phyloP scores from a whole-genome alignment of 2,888 invertebrate species.

The Drosophila neonasuta region DNA sequence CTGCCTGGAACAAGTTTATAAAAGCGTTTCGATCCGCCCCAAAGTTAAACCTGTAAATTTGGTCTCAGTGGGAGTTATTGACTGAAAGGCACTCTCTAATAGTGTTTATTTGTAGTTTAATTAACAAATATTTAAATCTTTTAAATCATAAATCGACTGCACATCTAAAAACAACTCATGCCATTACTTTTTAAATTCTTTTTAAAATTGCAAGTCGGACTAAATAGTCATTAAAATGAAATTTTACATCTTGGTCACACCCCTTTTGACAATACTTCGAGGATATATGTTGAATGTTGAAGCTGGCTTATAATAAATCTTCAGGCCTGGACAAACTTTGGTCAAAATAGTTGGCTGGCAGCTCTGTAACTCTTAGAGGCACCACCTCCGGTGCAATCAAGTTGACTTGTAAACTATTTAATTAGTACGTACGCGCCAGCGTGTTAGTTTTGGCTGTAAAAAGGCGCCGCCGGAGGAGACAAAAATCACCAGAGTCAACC shows the following conservation, averaged over 20 bases:
- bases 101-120: not conserved
- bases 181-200: not conserved
- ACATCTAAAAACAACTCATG: not conserved
- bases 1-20: conserved; percentile 52
- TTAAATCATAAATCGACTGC: not conserved
- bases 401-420: conserved; percentile 76
- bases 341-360: conserved; percentile 15
- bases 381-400: conserved; percentile 54
- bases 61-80: not conserved
- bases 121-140: not conserved
- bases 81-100: conserved; percentile 4
- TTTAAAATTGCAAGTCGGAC: not conserved
- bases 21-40: conserved; percentile 42
- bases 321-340: conserved; percentile 10
- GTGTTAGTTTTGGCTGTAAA: conserved; percentile 72
- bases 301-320: conserved; percentile 50
- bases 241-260: not conserved
- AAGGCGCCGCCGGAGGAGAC: conserved; percentile 66
- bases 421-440: conserved; percentile 70
- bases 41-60: conserved; percentile 18
- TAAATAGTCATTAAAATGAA: not conserved
- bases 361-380: conserved; percentile 13
- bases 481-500: conserved; percentile 48
- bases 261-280: not conserved
- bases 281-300: conserved; percentile 1